A percentile compares a stretch with the other conserved stretches of the same genome.
Conservation (phyloP, 2,888 invertebrate genomes). For the Myopa tessellatipennis region DNA sequence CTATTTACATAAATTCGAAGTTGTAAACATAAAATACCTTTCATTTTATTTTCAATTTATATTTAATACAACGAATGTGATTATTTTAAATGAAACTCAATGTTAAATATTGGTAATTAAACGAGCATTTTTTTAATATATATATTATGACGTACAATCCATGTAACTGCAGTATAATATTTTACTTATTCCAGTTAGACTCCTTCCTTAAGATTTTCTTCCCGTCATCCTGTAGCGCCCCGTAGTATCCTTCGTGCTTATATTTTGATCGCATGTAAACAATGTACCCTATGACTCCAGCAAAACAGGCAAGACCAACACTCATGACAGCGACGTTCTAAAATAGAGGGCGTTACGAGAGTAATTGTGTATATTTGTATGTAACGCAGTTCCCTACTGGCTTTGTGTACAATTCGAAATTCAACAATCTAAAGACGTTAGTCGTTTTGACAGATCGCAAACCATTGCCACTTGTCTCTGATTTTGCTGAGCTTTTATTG, state of each 20-base stretch:
- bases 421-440: conserved; percentile 81
- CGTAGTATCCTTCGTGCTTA: conserved; percentile 82
- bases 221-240: conserved; percentile 83
- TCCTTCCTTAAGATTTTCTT: conserved; percentile 80
- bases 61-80: conserved; percentile 56
- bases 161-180: neutral
- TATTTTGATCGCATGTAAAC: conserved; percentile 87
- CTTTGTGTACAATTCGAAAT: conserved; percentile 90
- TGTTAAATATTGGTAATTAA: conserved; percentile 36
- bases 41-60: conserved; percentile 39
- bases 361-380: neutral
- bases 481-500: neutral
- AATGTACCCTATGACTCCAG: conserved; percentile 82
- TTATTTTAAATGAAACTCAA: conserved; percentile 47
- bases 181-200: conserved; percentile 75
- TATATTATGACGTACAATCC: neutral
- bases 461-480: conserved; percentile 69
- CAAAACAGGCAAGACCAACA: conserved; percentile 80
- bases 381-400: conserved; percentile 75
- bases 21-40: conserved; percentile 33
- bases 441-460: conserved; percentile 80
- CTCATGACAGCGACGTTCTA: conserved; percentile 90
- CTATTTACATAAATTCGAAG: conserved; percentile 43
- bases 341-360: conserved; percentile 50
- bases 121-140: neutral